Base-by-base conservation (phyloP, 2,888 invertebrate genomes). In the Phlogophora meticulosa region DNA sequence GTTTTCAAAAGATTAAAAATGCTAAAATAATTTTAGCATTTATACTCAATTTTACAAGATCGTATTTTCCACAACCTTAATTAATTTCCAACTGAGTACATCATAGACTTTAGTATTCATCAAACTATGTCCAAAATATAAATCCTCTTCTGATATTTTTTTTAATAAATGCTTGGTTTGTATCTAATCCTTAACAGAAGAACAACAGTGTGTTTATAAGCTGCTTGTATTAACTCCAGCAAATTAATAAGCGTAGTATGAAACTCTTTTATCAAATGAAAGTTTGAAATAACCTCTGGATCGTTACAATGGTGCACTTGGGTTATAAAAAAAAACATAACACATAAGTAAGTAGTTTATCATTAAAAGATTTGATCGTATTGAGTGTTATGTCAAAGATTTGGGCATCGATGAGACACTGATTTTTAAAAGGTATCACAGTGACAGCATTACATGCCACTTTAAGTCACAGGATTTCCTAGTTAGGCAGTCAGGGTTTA, bases 151-250 rank as follows among this genome's bases (percentile, higher is more conserved):
- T 60, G 5, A 46, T 52, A 56, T 43, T 43, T 57, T 59, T n/a
- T 46, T 40, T 62, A 56, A 34, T 55, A 53, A 42, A 20, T 20
- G 36, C 57, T 15, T 53, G 11, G 59, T 59, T 56, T 64, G 64
- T 52, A 42, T 42, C 34, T 70, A 60, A 74, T 70, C 40, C 5
- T 43, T 70, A 28, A 53, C 32, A 49, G n/a, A 52, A 63, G 2
- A 60, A 53, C 9, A 60, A 70, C 48, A 64, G 48, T 17, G 56
- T 22, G 15, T 38, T 55, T 42, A 38, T 42, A 60, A 53, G 65
- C 53, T 40, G 36, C 36, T 65, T 58, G 36, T 76, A 45, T 45
- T 52, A 57, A 45, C 20, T 56, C 20, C 46, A 36, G 11, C 9
- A 38, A 52, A 75, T 53, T 52, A 64, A 64, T 58, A 46, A 42